phyloP scores from a whole-genome alignment of 2,888 invertebrate genomes.

The Pseudeuparius sepicola region DNA sequence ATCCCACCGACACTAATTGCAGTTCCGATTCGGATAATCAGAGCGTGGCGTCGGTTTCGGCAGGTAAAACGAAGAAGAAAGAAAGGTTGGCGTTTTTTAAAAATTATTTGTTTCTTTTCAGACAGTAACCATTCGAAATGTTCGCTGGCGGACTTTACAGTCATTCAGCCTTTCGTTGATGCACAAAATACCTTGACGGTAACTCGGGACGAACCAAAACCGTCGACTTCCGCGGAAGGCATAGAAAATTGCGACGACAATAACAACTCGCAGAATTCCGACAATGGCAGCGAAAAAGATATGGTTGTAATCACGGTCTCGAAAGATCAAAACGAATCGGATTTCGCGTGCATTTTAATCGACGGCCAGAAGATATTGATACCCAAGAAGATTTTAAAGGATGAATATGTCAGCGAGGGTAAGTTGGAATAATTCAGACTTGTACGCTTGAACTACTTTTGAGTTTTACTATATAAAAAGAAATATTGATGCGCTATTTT shows the following conservation, averaged over 20 bases:
- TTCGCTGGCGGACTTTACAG: conserved; percentile 31
- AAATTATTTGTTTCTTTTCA: conserved; percentile 29
- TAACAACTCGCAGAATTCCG: conserved; percentile 25
- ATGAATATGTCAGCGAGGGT: conserved; percentile 23
- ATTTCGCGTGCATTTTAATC: conserved; percentile 32
- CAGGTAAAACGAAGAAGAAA: too few species aligned
- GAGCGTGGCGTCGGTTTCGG: too few species aligned
- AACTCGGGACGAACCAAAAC: too few species aligned
- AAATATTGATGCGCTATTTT: too few species aligned
- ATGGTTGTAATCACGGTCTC: conserved; percentile 26
- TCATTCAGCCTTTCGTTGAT: too few species aligned
- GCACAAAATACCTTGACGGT: too few species aligned
- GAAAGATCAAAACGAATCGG: too few species aligned
- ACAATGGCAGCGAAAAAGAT: too few species aligned
- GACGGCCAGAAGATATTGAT: conserved; percentile 33
- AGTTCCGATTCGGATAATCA: conserved; percentile 35
- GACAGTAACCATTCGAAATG: conserved; percentile 27
- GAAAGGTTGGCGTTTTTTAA: too few species aligned
- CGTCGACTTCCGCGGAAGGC: conserved; percentile 2
- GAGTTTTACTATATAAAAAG: too few species aligned
- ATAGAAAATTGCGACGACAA: conserved; percentile 24
- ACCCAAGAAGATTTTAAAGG: conserved; percentile 32
- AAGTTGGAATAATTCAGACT: too few species aligned
- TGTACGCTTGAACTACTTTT: too few species aligned
- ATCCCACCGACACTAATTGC: conserved; percentile 22